A percentile compares a stretch with the other conserved stretches of the same genome.
These are phyloP conservation scores for Momotus momota DNA, from an alignment of 2,797 vertebrate genomes.

Conservation along the genomic window DNA sequence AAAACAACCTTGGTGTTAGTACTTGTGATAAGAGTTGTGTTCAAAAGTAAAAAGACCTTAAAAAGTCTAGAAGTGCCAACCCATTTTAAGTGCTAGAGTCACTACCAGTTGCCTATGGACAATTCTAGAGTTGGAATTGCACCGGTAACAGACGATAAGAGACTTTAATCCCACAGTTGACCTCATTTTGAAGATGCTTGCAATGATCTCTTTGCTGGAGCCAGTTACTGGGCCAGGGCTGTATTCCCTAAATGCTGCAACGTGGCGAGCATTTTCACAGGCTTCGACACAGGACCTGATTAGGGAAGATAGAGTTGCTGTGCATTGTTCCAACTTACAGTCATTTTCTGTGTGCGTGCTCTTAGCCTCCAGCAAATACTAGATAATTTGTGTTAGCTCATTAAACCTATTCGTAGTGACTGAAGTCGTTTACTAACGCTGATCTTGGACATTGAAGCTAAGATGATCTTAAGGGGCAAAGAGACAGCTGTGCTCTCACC, in stretches of 20 bases:
- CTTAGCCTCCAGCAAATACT: neutral
- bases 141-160: neutral
- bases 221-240: neutral
- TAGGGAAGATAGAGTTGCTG: neutral
- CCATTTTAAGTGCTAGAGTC: neutral
- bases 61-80: neutral
- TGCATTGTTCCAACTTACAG: fast-evolving
- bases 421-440: neutral
- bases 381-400: neutral
- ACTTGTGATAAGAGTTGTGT: neutral
- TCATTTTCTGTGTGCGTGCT: neutral
- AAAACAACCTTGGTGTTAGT: neutral
- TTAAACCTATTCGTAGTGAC: neutral
- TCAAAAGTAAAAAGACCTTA: neutral
- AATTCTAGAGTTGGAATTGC: neutral
- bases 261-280: neutral
- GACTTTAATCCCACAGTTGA: neutral
- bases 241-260: neutral
- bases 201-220: neutral
- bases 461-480: neutral
- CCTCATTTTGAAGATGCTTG: neutral
- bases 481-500: neutral
- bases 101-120: neutral
- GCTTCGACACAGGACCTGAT: fast-evolving
- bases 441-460: neutral